Evolutionary conservation across 2,113 vertebrate genomes (phyloP).

Genomic region (Mesitornis unicolor): DNA sequence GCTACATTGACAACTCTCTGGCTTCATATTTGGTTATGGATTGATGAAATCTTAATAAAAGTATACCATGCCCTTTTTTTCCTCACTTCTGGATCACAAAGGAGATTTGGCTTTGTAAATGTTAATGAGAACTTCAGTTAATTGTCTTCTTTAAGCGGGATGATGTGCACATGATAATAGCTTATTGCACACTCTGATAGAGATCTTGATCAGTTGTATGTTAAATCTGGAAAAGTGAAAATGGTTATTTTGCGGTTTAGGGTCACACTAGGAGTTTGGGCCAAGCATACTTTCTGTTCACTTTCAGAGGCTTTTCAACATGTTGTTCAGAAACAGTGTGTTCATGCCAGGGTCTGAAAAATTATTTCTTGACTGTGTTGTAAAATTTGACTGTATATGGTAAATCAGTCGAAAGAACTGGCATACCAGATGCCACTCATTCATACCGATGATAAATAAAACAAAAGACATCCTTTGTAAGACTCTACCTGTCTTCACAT

Average conservation of each 20-base stretch:
- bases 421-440: rapidly evolving
- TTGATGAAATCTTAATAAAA: constrained; percentile 71
- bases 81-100: constrained; percentile 67
- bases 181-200: background rate
- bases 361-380: background rate
- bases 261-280: background rate
- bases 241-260: background rate
- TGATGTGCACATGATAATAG: constrained; percentile 40
- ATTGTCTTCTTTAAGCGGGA: constrained; percentile 60
- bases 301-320: background rate
- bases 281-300: background rate
- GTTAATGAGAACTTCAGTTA: constrained; percentile 68
- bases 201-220: constrained; percentile 21
- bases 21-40: constrained; percentile 35
- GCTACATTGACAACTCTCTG: background rate
- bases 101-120: constrained; percentile 60
- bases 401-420: background rate
- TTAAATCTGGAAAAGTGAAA: background rate
- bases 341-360: background rate
- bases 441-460: background rate
- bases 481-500: background rate
- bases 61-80: constrained; percentile 57
- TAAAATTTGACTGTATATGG: background rate
- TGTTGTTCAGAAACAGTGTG: background rate
- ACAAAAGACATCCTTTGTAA: background rate